phyloP scores from a whole-genome alignment of 2,113 vertebrate genomes.

The Hyperoodon ampullatus region DNA sequence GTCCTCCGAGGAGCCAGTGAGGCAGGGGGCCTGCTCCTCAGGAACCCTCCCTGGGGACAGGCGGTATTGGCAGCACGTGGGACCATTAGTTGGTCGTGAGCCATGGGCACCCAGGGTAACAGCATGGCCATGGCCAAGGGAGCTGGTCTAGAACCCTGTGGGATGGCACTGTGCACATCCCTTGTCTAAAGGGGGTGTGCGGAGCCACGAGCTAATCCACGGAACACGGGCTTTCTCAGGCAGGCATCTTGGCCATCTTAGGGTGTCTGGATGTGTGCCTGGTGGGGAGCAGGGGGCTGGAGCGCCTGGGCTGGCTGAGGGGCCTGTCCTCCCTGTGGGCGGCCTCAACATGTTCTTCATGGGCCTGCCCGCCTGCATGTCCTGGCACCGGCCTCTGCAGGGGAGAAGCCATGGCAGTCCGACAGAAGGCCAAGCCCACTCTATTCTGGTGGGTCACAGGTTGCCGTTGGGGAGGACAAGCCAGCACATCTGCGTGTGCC shows the following conservation, averaged over 20 bases:
- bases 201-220: accelerated
- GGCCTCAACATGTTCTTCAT: neutral
- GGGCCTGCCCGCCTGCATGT: neutral
- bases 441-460: neutral
- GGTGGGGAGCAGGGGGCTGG: neutral
- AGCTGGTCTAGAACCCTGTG: neutral
- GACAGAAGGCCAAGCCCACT: neutral
- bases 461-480: neutral
- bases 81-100: accelerated
- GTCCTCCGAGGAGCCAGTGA: accelerated
- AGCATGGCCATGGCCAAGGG: accelerated
- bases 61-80: neutral
- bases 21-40: neutral
- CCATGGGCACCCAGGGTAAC: accelerated
- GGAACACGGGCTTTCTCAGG: neutral
- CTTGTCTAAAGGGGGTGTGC: neutral
- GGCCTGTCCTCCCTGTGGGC: too few relatives aligned
- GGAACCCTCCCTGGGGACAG: accelerated
- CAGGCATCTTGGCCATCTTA: neutral
- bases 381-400: neutral
- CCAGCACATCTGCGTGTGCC: neutral
- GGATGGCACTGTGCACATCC: accelerated
- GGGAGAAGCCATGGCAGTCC: neutral
- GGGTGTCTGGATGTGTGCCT: neutral
- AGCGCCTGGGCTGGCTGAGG: neutral